These are phyloP conservation scores for Cyclophora punctaria DNA, from an alignment of 2,888 invertebrate genomes.

Conservation along the genomic window DNA sequence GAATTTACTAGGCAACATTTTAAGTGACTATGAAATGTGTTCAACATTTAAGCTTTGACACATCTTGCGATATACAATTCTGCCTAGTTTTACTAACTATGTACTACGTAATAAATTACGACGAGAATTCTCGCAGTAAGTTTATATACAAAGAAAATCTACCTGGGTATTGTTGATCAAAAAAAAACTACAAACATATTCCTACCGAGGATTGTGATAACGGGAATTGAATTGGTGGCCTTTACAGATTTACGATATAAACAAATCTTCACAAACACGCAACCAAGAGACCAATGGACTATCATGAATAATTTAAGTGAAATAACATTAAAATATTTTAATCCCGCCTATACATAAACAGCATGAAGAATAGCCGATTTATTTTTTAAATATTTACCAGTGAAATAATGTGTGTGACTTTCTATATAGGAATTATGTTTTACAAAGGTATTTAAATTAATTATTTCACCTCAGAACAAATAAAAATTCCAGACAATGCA, in stretches of 20 bases:
- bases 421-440: too few relatives aligned
- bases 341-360: constrained; percentile 24
- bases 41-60: too few relatives aligned
- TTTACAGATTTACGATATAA: constrained; percentile 8
- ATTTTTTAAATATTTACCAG: constrained; percentile 15
- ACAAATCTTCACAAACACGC: constrained; percentile 14
- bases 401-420: too few relatives aligned
- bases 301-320: constrained; percentile 2
- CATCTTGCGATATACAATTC: too few relatives aligned
- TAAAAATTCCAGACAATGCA: too few relatives aligned
- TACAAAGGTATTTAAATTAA: too few relatives aligned
- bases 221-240: constrained; percentile 14
- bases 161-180: neutral
- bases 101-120: too few relatives aligned
- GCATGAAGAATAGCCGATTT: constrained; percentile 16
- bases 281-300: constrained; percentile 13
- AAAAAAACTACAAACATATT: neutral
- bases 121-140: too few relatives aligned
- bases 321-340: constrained; percentile 14
- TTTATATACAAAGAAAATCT: neutral
- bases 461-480: too few relatives aligned
- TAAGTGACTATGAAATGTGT: too few relatives aligned
- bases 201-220: neutral
- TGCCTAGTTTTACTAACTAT: too few relatives aligned
- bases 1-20: too few relatives aligned